phyloP scores from a whole-genome alignment of 30 jellyfish, hydroid and myxozoan genomes.

The Morbakka virulenta region DNA sequence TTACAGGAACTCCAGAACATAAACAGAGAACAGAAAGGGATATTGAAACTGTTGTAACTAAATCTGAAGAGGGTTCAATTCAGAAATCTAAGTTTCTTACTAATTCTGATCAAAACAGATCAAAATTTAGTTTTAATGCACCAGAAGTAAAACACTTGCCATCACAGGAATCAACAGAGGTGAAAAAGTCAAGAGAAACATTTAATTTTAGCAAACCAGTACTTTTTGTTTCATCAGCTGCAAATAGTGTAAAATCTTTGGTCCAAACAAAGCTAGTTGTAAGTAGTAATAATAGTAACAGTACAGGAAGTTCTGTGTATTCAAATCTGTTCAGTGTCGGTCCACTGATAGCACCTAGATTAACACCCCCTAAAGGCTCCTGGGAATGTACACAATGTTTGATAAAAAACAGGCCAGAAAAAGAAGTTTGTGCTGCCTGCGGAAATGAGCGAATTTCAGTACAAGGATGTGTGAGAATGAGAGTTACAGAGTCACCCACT shows the following conservation, averaged over 20 bases:
- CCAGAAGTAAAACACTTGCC: slow-evolving; percentile 26
- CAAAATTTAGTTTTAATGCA: slow-evolving; percentile 47
- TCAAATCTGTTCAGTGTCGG: neutral
- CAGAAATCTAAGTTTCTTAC: neutral
- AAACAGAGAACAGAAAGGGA: neutral
- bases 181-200: neutral
- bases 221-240: neutral
- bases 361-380: slow-evolving; percentile 8
- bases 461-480: neutral
- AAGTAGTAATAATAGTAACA: too few species aligned
- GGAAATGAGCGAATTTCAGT: neutral
- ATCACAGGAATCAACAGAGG: neutral
- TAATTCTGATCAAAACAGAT: neutral
- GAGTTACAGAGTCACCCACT: neutral
- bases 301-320: neutral
- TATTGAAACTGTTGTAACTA: neutral
- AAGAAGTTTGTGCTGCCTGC: slow-evolving; percentile 63
- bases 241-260: neutral
- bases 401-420: slow-evolving; percentile 17
- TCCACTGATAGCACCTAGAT: neutral
- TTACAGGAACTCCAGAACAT: neutral
- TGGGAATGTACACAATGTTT: slow-evolving; percentile 73
- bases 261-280: neutral
- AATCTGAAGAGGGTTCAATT: neutral
- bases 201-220: slow-evolving; percentile 32